phyloP scores from a whole-genome alignment of 2,888 invertebrate species.

The Macroteleia sp. region DNA sequence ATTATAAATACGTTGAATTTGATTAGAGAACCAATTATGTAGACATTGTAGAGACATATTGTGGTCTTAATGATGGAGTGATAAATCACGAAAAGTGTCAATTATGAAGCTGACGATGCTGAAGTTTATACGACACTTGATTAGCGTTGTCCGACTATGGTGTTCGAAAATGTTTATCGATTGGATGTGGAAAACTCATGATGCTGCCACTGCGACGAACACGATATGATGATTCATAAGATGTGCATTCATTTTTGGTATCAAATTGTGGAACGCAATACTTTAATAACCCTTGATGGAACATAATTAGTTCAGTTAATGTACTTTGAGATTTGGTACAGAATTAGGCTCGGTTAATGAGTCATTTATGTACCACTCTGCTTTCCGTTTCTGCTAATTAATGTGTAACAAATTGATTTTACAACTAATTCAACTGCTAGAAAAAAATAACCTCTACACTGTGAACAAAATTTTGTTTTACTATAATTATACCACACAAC shows the following conservation, averaged over 20 bases:
- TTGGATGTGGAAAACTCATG: constrained; percentile 15
- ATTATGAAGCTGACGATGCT: constrained; percentile 28
- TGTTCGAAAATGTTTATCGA: constrained; percentile 44
- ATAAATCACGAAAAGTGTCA: constrained; percentile 58
- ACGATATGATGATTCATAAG: constrained; percentile 53
- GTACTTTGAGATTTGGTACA: constrained; percentile 68
- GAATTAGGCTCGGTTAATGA: background rate
- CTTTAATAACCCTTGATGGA: constrained; percentile 82
- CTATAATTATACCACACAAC: no score
- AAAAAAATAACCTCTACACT: no score
- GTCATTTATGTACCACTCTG: no score
- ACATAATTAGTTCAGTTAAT: constrained; percentile 78
- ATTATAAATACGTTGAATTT: constrained; percentile 14
- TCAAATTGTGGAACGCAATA: constrained; percentile 78
- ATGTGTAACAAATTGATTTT: no score
- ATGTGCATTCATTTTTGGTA: constrained; percentile 54
- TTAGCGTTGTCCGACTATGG: constrained; percentile 25
- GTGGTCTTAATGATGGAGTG: constrained; percentile 19
- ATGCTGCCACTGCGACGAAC: constrained; percentile 23
- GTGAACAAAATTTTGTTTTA: no score
- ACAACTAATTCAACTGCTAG: no score
- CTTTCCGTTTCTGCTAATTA: no score
- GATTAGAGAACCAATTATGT: constrained; percentile 37
- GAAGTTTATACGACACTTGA: constrained; percentile 17
- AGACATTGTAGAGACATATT: constrained; percentile 4